Conservation (phyloP, 2,888 invertebrate genomes). For the Unio delphinus region DNA sequence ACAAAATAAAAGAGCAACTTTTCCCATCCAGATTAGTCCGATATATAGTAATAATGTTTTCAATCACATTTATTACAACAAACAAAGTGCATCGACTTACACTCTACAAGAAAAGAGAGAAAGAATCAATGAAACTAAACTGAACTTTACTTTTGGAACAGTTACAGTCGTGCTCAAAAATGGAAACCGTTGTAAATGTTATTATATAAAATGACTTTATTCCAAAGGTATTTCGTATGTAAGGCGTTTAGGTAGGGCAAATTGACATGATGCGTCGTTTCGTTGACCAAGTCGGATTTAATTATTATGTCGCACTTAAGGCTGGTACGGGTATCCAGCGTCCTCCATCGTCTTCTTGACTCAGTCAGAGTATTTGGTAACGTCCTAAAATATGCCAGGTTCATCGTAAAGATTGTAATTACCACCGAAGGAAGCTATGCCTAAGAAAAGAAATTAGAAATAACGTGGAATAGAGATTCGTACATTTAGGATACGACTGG, state of each 20-base stretch:
- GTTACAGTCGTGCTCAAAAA: not conserved
- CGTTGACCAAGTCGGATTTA: constrained; percentile 5
- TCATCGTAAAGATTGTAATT: constrained; percentile 12
- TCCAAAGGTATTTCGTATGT: not conserved
- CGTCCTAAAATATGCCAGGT: constrained; percentile 19
- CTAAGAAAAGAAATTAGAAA: not conserved
- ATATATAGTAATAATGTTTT: no score
- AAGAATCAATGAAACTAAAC: no score
- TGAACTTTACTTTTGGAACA: no score
- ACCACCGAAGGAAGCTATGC: constrained; percentile 21
- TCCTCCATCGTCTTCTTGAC: constrained; percentile 18
- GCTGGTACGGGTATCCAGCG: constrained; percentile 11
- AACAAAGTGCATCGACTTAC: no score
- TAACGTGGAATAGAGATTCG: no score
- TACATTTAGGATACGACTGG: no score
- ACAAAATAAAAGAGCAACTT: no score
- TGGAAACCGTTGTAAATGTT: not conserved
- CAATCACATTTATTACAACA: no score
- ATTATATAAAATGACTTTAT: not conserved
- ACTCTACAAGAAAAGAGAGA: no score
- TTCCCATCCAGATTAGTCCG: no score
- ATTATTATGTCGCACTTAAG: constrained; percentile 5
- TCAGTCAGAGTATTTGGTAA: constrained; percentile 12
- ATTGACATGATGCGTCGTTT: constrained; percentile 7
- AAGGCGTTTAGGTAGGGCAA: constrained; percentile 2